Conservation (phyloP, 2,113 vertebrate genomes). For the Spea multiplicata region DNA sequence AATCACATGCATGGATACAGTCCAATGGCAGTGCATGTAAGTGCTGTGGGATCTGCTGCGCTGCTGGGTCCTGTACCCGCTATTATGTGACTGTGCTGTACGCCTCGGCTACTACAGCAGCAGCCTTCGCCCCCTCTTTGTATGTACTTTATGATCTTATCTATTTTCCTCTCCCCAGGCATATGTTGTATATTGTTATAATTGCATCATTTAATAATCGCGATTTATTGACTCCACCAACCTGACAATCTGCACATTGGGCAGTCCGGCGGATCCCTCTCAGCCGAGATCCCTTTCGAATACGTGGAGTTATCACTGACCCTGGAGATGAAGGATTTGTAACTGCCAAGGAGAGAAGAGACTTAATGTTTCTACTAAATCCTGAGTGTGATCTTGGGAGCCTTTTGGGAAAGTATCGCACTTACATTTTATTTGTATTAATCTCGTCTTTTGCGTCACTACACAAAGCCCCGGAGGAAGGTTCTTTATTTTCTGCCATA, state of each 20-base stretch:
- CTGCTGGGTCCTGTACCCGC: too few species aligned
- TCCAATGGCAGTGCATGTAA: too few species aligned
- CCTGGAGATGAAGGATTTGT: background rate
- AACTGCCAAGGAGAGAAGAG: background rate
- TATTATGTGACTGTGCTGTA: too few species aligned
- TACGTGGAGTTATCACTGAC: background rate
- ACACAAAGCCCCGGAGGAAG: background rate
- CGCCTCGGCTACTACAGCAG: too few species aligned
- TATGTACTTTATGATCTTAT: too few species aligned
- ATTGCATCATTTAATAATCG: too few species aligned
- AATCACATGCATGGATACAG: too few species aligned
- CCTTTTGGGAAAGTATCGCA: background rate
- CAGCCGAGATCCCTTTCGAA: background rate
- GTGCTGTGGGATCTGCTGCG: too few species aligned
- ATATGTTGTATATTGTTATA: too few species aligned
- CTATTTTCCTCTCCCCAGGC: too few species aligned
- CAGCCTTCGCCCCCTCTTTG: too few species aligned
- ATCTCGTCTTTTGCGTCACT: background rate
- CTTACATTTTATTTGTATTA: background rate
- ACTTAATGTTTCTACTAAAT: background rate
- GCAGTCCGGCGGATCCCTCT: background rate
- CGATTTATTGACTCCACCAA: background rate
- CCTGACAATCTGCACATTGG: background rate
- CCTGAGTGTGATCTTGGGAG: background rate
- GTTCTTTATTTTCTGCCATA: background rate